Percentiles rank a stretch among this genome's conserved stretches.
Conservation (phyloP, 2,888 invertebrate species). For the Erynnis tages region DNA sequence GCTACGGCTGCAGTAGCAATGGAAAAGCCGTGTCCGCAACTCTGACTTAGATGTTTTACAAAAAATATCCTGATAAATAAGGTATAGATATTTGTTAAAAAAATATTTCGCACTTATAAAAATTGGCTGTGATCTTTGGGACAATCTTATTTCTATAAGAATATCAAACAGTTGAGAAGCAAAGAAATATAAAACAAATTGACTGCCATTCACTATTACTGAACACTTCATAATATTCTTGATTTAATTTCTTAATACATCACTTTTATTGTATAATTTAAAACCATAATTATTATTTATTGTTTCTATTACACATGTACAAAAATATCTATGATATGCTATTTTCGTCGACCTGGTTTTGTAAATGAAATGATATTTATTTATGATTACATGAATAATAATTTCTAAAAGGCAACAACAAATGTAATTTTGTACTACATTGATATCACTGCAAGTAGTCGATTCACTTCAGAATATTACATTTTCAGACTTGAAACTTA, state of each 20-base stretch:
- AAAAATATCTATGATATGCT: constrained; percentile 45
- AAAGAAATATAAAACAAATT: neutral
- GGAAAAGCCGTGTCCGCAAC: neutral
- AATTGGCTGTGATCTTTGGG: constrained; percentile 12
- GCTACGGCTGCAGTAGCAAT: neutral
- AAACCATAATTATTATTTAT: constrained; percentile 43
- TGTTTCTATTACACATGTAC: constrained; percentile 35
- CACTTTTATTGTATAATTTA: constrained; percentile 29
- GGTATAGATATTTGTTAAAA: constrained; percentile 17
- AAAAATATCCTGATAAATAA: too few species aligned
- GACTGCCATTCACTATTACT: constrained; percentile 11
- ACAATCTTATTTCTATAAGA: neutral
- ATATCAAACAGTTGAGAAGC: constrained; percentile 1
- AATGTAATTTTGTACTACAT: constrained; percentile 32
- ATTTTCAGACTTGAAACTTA: constrained; percentile 24
- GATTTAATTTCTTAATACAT: constrained; percentile 12
- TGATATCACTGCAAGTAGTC: constrained; percentile 28
- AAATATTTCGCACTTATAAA: constrained; percentile 20
- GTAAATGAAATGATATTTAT: constrained; percentile 26
- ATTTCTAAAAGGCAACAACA: constrained; percentile 24
- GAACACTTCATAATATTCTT: constrained; percentile 21
- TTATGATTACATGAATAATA: constrained; percentile 8
- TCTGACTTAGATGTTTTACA: too few species aligned
- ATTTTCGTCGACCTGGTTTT: constrained; percentile 33
- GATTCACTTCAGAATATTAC: constrained; percentile 18